Evolutionary conservation across 2,888 invertebrate genomes (phyloP).

Genomic region (Tiliacea aurago): DNA sequence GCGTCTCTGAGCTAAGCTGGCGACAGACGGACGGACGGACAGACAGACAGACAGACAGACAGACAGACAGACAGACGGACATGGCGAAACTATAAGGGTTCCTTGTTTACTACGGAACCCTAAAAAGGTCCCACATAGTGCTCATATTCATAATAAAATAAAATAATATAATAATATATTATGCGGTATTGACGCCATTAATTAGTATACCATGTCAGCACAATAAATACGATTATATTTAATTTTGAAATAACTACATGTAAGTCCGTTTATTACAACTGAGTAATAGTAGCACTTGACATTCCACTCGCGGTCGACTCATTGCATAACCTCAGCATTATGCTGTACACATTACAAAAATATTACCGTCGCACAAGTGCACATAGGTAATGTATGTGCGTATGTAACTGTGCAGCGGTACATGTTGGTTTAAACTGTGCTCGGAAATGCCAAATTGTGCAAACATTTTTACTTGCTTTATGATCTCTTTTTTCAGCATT

Average conservation of each 20-base stretch:
- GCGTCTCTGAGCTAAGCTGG: too few species aligned
- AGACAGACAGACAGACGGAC: too few species aligned
- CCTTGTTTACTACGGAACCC: too few species aligned
- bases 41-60: too few species aligned
- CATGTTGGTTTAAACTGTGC: too few species aligned
- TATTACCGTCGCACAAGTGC: not conserved
- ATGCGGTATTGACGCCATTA: not conserved
- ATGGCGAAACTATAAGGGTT: too few species aligned
- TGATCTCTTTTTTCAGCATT: not conserved
- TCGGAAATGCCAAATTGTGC: not conserved
- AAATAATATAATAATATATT: too few species aligned
- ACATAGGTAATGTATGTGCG: not conserved
- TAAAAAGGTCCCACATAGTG: too few species aligned
- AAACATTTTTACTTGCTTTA: not conserved
- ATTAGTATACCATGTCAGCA: not conserved
- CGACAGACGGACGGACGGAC: too few species aligned
- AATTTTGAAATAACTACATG: not conserved
- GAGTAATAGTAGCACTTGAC: slow-evolving; percentile 6
- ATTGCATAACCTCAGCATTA: not conserved
- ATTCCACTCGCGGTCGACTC: not conserved
- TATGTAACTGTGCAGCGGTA: too few species aligned
- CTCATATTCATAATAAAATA: too few species aligned
- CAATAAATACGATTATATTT: not conserved
- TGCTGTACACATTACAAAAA: slow-evolving; percentile 1
- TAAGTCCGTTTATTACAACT: not conserved